Percentiles rank a stretch among this genome's conserved stretches.
Evolutionary conservation across 2,113 vertebrate genomes (phyloP).

Genomic region (Limnothrissa miodon): DNA sequence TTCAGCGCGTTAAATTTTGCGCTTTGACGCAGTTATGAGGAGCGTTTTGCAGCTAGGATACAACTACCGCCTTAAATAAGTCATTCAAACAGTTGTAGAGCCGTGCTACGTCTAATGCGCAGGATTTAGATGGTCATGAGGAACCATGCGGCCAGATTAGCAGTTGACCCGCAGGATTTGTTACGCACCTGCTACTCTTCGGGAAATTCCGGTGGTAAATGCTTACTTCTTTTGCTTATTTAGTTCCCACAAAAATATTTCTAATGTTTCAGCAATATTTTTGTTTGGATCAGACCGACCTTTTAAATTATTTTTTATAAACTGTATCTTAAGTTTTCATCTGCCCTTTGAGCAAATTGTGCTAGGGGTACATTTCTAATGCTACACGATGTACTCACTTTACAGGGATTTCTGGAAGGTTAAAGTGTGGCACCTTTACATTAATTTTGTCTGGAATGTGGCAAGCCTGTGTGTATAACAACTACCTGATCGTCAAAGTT

Average conservation of each 20-base stretch:
- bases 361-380: background rate
- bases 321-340: background rate
- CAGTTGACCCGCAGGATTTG: constrained; percentile 57
- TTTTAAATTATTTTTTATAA: background rate
- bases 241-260: background rate
- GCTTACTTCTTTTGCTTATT: background rate
- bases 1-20: background rate
- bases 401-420: background rate
- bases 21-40: background rate
- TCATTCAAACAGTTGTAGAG: constrained; percentile 79
- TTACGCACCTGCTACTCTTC: constrained; percentile 42
- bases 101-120: background rate
- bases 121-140: background rate
- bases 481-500: background rate
- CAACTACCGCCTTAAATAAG: background rate
- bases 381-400: background rate
- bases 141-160: constrained; percentile 56
- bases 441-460: background rate
- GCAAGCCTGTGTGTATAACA: background rate
- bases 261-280: background rate
- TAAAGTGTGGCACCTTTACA: background rate
- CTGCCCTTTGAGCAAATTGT: background rate
- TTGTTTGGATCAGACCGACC: background rate
- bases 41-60: background rate
- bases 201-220: background rate